Evolutionary conservation across 2,888 invertebrate genomes (phyloP).

Genomic region (Drosophila pseudotalamancana): DNA sequence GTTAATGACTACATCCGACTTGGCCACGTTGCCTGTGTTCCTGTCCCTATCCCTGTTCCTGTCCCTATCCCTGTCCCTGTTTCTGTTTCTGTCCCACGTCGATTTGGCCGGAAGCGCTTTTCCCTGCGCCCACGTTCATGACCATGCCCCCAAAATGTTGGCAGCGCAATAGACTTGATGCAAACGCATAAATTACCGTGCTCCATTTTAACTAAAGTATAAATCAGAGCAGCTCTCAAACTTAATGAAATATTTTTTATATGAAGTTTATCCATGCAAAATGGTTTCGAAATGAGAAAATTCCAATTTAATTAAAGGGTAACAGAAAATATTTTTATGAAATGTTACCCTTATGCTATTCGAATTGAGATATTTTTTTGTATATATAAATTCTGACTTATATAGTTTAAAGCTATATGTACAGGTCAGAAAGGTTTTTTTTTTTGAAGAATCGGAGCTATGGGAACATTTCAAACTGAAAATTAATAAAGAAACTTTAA

Average conservation of each 20-base stretch:
- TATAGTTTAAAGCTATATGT: no score
- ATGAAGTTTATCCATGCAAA: not conserved
- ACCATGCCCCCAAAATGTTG: constrained; percentile 6
- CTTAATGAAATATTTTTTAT: not conserved
- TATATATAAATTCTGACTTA: no score
- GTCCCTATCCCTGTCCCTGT: not conserved
- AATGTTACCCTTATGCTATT: not conserved
- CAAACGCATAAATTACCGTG: constrained; percentile 53
- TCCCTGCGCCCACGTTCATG: constrained; percentile 6
- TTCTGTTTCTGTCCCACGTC: constrained; percentile 17
- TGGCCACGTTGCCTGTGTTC: constrained; percentile 8
- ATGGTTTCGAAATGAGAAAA: not conserved
- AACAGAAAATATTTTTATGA: not conserved
- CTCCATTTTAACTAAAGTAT: constrained; percentile 9
- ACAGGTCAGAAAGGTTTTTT: no score
- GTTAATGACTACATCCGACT: constrained; percentile 54
- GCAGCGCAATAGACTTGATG: constrained; percentile 8
- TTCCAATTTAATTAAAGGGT: not conserved
- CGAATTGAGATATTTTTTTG: not conserved
- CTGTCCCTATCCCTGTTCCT: no score
- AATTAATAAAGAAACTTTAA: no score
- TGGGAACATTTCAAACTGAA: no score
- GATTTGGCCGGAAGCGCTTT: constrained; percentile 64
- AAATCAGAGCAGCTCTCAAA: constrained; percentile 9
- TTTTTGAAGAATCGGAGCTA: no score